A percentile compares a stretch with the other conserved stretches of the same genome.
These are phyloP conservation scores for Druon quercuslanigerum DNA, from an alignment of 1,140 invertebrate species.

Conservation along the genomic window DNA sequence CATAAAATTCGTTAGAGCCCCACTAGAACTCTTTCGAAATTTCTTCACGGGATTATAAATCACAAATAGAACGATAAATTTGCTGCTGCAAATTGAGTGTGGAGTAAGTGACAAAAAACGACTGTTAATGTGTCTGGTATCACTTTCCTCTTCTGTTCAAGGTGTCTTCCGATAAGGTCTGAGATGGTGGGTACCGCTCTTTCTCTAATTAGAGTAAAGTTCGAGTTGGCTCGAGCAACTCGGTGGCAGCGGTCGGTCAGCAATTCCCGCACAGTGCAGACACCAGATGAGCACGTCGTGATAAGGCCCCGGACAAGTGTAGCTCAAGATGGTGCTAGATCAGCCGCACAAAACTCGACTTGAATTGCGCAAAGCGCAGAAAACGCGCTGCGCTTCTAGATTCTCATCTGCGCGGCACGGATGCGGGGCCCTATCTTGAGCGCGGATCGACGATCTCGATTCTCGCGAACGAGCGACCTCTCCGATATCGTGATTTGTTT, in stretches of 20 bases:
- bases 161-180: neutral
- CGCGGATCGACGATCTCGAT: conserved; percentile 38
- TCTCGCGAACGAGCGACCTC: conserved; percentile 33
- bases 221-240: conserved; percentile 7
- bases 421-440: conserved; percentile 42
- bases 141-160: too few relatives aligned
- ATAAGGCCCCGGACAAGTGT: conserved; percentile 53
- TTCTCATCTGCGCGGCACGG: conserved; percentile 39
- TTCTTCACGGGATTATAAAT: too few relatives aligned
- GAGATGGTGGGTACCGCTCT: neutral
- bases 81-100: too few relatives aligned
- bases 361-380: conserved; percentile 35
- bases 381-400: conserved; percentile 42
- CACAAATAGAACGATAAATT: too few relatives aligned
- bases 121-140: too few relatives aligned
- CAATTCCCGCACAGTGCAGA: conserved; percentile 48
- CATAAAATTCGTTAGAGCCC: too few relatives aligned
- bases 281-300: conserved; percentile 42
- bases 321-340: conserved; percentile 52
- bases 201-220: conserved; percentile 40
- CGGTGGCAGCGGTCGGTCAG: conserved; percentile 12
- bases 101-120: too few relatives aligned
- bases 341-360: conserved; percentile 11
- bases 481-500: conserved; percentile 47
- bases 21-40: too few relatives aligned